These are phyloP conservation scores for Campylomormyrus tamandua DNA, from an alignment of 2,113 vertebrate genomes.

Conservation along the genomic window DNA sequence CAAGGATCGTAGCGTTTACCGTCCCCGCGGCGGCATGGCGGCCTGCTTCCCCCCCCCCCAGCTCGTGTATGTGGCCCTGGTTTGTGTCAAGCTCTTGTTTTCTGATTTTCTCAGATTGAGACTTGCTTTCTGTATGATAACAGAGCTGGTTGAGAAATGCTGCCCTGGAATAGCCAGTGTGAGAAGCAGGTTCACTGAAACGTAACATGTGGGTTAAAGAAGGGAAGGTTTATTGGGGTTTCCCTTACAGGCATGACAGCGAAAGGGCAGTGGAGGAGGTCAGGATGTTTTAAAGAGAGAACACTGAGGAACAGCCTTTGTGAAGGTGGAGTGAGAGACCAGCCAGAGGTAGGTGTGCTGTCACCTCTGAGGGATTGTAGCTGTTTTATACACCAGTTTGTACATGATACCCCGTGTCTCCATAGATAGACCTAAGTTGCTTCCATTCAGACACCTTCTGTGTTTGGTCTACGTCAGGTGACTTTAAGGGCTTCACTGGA, in stretches of 20 bases:
- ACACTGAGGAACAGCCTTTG: neutral
- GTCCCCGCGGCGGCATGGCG: neutral
- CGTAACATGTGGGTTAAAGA: neutral
- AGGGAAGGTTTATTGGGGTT: neutral
- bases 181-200: neutral
- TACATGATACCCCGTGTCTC: neutral
- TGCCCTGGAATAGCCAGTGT: neutral
- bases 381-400: neutral
- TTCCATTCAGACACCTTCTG: neutral
- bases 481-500: neutral
- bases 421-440: neutral
- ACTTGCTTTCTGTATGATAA: neutral
- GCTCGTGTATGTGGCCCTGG: neutral
- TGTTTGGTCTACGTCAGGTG: neutral
- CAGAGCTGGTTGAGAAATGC: neutral
- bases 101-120: neutral
- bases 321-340: neutral
- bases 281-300: neutral
- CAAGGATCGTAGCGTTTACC: neutral
- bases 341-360: neutral
- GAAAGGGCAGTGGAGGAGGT: neutral
- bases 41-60: neutral
- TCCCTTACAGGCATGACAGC: neutral
- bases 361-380: neutral
- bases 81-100: neutral